phyloP scores from a whole-genome alignment of 1,140 invertebrate genomes.

The Yoshiicerus persimilis region DNA sequence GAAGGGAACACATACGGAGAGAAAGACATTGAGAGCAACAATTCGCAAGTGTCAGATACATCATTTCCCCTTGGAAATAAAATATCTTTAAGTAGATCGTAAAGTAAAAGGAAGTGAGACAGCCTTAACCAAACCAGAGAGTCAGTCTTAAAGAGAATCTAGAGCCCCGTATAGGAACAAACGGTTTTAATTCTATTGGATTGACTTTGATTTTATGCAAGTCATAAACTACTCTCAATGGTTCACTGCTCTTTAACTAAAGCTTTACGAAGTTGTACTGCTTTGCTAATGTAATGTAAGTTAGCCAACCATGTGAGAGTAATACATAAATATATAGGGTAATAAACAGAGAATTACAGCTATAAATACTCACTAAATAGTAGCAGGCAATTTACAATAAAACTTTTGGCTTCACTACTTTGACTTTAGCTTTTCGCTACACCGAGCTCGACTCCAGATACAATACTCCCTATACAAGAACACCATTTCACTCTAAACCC shows the following conservation, averaged over 20 bases:
- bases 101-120: neutral
- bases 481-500: neutral
- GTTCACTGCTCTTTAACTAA: slow-evolving; percentile 19
- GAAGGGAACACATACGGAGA: neutral
- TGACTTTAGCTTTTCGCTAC: neutral
- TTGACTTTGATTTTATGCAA: slow-evolving; percentile 23
- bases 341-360: slow-evolving; percentile 14
- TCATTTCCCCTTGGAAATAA: slow-evolving; percentile 14
- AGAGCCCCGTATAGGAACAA: neutral
- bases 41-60: slow-evolving; percentile 16
- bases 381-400: slow-evolving; percentile 18
- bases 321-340: slow-evolving; percentile 18
- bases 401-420: neutral
- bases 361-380: slow-evolving; percentile 19
- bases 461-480: neutral
- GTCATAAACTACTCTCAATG: slow-evolving; percentile 8
- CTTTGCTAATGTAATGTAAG: neutral
- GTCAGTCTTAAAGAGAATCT: neutral
- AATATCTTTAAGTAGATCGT: slow-evolving; percentile 18
- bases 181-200: slow-evolving; percentile 18
- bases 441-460: neutral
- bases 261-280: neutral
- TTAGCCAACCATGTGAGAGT: slow-evolving; percentile 3
- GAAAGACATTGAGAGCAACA: neutral
- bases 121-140: neutral